phyloP scores from a whole-genome alignment of 2,113 vertebrate species.

The Indicator maculatus region DNA sequence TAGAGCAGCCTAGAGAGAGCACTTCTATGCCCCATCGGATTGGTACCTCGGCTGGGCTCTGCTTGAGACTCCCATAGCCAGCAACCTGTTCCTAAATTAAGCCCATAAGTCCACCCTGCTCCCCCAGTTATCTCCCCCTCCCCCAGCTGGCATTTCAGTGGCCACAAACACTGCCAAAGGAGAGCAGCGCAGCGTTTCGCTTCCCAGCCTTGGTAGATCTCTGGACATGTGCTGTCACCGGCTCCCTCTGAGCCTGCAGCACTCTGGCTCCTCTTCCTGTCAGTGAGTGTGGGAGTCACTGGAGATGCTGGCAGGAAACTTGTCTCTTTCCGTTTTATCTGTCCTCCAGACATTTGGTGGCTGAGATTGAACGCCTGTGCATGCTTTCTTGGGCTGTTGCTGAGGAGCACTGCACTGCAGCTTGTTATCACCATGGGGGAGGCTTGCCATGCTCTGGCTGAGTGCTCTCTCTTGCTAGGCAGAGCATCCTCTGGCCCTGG shows the following conservation, averaged over 20 bases:
- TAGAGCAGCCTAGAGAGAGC: neutral
- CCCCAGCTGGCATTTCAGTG: neutral
- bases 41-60: neutral
- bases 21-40: too few species aligned
- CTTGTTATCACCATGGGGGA: fast-evolving
- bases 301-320: neutral
- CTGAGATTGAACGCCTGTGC: neutral
- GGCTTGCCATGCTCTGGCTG: neutral
- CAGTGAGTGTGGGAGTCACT: neutral
- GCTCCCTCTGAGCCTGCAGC: neutral
- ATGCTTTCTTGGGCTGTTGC: neutral
- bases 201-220: neutral
- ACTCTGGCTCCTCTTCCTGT: neutral
- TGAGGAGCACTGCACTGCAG: neutral
- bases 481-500: neutral
- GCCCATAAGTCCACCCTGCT: neutral
- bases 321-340: neutral
- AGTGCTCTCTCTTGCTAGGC: neutral
- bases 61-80: neutral
- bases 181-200: neutral
- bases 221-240: neutral
- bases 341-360: neutral
- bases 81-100: neutral
- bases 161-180: neutral
- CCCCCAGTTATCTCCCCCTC: neutral